Evolutionary conservation across 1,140 invertebrate genomes (phyloP), one percentile per base, ranked within the genome.

Genomic region (Phymastichus coffea): DNA sequence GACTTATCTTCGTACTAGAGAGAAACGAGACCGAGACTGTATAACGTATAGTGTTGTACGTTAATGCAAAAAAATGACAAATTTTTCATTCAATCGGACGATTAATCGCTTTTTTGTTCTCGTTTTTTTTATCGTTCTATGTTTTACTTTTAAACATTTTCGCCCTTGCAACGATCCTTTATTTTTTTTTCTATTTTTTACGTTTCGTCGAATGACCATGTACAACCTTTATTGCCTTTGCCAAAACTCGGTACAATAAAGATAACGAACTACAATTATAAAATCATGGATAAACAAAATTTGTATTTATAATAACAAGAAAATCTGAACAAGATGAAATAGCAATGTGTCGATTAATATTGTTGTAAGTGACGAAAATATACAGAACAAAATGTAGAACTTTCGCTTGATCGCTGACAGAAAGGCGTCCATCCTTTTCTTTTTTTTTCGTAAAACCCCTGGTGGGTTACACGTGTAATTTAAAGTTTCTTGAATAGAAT

Each of bases 391-490:
- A 25, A 43, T 46, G 20, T 37, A 35, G 8, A 15, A 15, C n/a
- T 55, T 51, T 48, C n/a, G 15, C 37, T 62, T 30, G 33, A 44
- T 61, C 38, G 46, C 25, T 30, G 22, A 51, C 51, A 22, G 2
- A 38, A 57, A n/a, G 19, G 15, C 33, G 55, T 57, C 37, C 14
- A 14, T n/a, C n/a, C n/a, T n/a, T 23, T 14, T 37, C 6, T 54
- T 40, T 54, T 54, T 61, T 63, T 55, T 35, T 63, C 12, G n/a
- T 25, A 30, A 48, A 57, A 55, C 41, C 43, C 61, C 61, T 64
- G 49, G 40, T 61, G 51, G 57, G 58, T 61, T 51, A 52, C 38
- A n/a, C 25, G 46, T 63, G 26, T 65, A 66, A 59, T 57, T 51
- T 22, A 40, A 19, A 20, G 48, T 37, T 65, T 57, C 56, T 57